phyloP scores from a whole-genome alignment of 2,797 vertebrate genomes.

The Clarias pachynema region DNA sequence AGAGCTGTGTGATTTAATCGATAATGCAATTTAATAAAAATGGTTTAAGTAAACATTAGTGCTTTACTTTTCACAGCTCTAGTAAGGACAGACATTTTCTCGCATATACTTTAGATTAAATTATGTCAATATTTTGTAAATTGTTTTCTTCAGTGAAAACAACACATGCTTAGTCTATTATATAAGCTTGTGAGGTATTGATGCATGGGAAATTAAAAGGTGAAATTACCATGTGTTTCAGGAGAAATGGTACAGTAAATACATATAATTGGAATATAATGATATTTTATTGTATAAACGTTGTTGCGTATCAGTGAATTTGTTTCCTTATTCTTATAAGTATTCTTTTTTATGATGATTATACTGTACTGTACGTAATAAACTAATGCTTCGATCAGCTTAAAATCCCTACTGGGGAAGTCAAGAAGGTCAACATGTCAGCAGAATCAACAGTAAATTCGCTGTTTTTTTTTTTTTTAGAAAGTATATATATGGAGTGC shows the following conservation, averaged over 20 bases:
- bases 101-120: neutral
- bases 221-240: neutral
- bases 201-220: neutral
- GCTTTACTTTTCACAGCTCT: no score
- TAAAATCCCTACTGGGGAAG: neutral
- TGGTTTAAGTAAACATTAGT: no score
- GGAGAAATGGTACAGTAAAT: neutral
- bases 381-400: neutral
- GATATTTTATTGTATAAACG: neutral
- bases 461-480: neutral
- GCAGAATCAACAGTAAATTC: neutral
- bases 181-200: neutral
- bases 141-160: neutral
- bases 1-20: no score
- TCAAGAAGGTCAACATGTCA: neutral
- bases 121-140: neutral
- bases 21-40: no score
- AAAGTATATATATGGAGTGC: neutral
- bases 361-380: neutral
- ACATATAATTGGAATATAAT: neutral
- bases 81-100: neutral
- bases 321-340: neutral
- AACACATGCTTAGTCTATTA: neutral
- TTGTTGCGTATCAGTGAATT: neutral
- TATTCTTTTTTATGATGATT: neutral